phyloP scores from a whole-genome alignment of 2,888 invertebrate genomes.

The Pheosia gnoma region DNA sequence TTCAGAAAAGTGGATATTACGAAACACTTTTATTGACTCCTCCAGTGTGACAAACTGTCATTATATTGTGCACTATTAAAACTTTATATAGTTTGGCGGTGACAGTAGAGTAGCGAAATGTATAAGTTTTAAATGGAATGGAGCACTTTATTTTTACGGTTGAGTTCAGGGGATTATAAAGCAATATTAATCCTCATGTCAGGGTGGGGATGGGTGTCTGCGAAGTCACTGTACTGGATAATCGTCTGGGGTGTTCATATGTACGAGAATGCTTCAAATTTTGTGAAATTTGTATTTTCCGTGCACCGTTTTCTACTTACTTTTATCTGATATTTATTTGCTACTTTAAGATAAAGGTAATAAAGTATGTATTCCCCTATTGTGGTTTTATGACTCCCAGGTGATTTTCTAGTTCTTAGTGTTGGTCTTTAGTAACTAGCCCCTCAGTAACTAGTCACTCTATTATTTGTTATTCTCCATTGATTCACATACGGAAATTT shows the following conservation, averaged over 20 bases:
- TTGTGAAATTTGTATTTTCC: background rate
- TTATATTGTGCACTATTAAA: constrained; percentile 8
- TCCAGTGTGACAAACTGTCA: constrained; percentile 4
- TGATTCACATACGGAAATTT: no score
- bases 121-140: background rate
- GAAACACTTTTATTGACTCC: constrained; percentile 3
- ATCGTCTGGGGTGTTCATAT: constrained; percentile 2
- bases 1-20: constrained; percentile 6
- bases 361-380: no score
- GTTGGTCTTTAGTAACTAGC: no score
- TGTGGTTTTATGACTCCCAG: no score
- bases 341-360: no score
- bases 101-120: background rate
- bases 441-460: no score
- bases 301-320: background rate
- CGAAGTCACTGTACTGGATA: background rate
- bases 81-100: constrained; percentile 4
- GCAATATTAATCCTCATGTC: background rate
- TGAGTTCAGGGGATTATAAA: background rate
- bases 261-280: background rate
- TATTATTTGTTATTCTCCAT: no score
- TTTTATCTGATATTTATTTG: background rate
- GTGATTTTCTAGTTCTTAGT: no score
- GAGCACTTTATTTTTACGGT: constrained; percentile 2
- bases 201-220: background rate